Evolutionary conservation across 1,140 invertebrate species (phyloP), one percentile per base, ranked within the genome.

Genomic region (Danaus plexippus): DNA sequence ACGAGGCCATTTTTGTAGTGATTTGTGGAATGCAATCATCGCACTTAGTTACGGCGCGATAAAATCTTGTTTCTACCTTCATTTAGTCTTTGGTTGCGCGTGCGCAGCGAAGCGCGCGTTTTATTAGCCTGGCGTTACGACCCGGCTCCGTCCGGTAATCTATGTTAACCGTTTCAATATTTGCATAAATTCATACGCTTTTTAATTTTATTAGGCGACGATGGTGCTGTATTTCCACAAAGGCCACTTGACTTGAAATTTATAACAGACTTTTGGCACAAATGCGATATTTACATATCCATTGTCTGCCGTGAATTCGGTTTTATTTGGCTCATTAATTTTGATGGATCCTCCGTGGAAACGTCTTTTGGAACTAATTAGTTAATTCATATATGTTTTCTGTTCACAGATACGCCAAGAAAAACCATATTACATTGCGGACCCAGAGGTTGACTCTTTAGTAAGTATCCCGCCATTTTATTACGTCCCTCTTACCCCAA

Each of bases 361-460:
- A 32, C 22, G 22, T 32, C 22, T 32, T 6, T 32, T 32, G 22
- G 7, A 32, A 32, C 22, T 32, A 32, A 32, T 32, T 32, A 32
- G 22, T 32, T 32, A 32, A 32, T 32, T 45, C 40, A 45, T 47
- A 46, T 5, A n/a, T 47, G 57, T 82, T 82, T 89, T 90, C 89
- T 88, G 88, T 88, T 93, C 94, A 77, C 94, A 98, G 96, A 97
- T 97, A 91, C 94, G 96, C 89, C 94, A 96, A 92, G 96, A 98
- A 90, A 97, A 97, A 91, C 96, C 96, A 79, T 98, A 97, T 91
- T 98, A 98, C 89, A 95, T 96, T 90, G 96, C 97, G 80, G 96
- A 98, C 90, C 96, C 96, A 78, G 97, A 98, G 93, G 94, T 98
- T 88, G 97, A 98, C 90, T 97, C 96, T 90, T 92, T 98, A 91